A percentile compares a stretch with the other conserved stretches of the same genome.
These are phyloP conservation scores for Nomada flava DNA, from an alignment of 2,888 invertebrate genomes.

Conservation along the genomic window DNA sequence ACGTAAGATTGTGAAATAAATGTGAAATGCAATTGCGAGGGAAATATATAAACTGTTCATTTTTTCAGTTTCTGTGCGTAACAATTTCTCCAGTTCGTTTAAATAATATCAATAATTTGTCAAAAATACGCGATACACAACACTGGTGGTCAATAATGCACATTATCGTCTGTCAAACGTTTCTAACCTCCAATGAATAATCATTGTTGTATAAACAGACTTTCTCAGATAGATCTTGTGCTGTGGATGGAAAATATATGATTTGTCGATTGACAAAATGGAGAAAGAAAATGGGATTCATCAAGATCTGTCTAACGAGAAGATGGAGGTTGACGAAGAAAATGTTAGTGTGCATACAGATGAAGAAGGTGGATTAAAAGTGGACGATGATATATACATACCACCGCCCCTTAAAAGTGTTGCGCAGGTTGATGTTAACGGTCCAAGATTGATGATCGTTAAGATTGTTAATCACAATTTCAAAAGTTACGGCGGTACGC, in stretches of 20 bases:
- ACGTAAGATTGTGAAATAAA: background rate
- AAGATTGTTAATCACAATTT: slow-evolving; percentile 97
- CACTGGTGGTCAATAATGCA: background rate
- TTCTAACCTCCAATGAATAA: slow-evolving; percentile 34
- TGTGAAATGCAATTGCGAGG: background rate
- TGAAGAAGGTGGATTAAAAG: slow-evolving; percentile 89
- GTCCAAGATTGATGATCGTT: slow-evolving; percentile 95
- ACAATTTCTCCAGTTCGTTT: background rate
- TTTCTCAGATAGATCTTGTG: background rate
- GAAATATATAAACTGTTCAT: background rate
- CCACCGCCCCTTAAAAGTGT: slow-evolving; percentile 90
- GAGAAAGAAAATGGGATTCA: background rate
- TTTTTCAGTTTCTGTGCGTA: background rate
- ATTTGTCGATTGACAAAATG: slow-evolving; percentile 24
- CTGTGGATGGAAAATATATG: background rate
- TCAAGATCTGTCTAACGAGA: too few species aligned
- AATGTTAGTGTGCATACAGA: slow-evolving; percentile 72
- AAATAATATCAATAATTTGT: background rate
- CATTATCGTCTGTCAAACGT: background rate
- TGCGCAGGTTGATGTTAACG: slow-evolving; percentile 89
- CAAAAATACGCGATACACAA: background rate
- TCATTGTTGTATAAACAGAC: background rate
- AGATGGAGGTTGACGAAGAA: slow-evolving; percentile 56
- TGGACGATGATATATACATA: slow-evolving; percentile 92
- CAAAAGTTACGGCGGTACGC: slow-evolving; percentile 96